A percentile compares a stretch with the other conserved stretches of the same genome.
Conservation (phyloP, 2,797 vertebrate species). For the Gymnothorax javanicus region DNA sequence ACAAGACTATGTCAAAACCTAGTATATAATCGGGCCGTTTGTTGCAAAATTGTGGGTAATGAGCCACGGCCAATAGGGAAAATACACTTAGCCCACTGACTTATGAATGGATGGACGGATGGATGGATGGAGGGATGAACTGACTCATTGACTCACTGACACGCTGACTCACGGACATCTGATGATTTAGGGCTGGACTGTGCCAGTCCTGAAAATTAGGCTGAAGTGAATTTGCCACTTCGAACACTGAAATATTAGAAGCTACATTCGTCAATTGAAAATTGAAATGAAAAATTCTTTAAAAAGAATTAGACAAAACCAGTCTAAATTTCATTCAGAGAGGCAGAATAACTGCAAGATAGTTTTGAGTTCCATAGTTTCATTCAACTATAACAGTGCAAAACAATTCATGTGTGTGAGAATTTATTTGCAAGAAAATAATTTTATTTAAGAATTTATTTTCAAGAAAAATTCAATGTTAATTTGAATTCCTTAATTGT, state of each 20-base stretch:
- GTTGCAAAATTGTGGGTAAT: no score
- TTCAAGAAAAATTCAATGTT: not conserved
- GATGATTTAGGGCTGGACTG: no score
- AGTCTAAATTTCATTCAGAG: not conserved
- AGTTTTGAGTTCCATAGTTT: not conserved
- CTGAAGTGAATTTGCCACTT: not conserved
- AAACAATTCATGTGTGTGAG: not conserved
- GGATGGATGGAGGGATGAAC: no score
- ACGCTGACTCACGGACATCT: no score
- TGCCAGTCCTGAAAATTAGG: not conserved
- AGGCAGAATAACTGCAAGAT: not conserved
- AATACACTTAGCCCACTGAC: no score
- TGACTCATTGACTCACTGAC: no score
- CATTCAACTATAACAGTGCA: constrained; percentile 13
- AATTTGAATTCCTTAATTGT: not conserved
- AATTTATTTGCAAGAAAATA: not conserved
- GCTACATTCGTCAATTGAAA: not conserved
- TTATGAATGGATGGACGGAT: no score
- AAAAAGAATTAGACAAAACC: not conserved
- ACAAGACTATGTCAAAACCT: no score
- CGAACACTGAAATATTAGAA: not conserved
- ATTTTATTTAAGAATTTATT: no score
- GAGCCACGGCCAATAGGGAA: no score
- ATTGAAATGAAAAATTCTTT: not conserved
- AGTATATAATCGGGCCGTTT: no score